Percentiles rank a stretch among this genome's conserved stretches.
Evolutionary conservation across 1,140 invertebrate genomes (phyloP).

Genomic region (Gonatopus flavifemur): DNA sequence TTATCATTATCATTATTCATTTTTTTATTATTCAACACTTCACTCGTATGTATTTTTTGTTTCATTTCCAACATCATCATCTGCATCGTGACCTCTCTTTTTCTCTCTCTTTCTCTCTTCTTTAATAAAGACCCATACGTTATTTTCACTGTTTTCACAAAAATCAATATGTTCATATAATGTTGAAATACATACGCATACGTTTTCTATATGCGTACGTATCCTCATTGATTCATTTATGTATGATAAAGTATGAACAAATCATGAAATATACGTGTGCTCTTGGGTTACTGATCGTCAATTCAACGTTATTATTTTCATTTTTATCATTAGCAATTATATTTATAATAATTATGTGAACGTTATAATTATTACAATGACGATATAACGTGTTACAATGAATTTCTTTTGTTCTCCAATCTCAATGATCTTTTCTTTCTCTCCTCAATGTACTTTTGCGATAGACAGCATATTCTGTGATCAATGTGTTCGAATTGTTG

Average conservation of each 20-base stretch:
- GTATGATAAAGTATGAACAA: constrained; percentile 49
- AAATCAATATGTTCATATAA: no score
- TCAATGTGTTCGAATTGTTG: no score
- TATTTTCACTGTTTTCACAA: no score
- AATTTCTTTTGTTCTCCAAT: constrained; percentile 25
- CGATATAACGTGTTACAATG: constrained; percentile 57
- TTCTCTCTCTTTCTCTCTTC: constrained; percentile 15
- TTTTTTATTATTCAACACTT: no score
- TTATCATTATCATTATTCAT: constrained; percentile 33
- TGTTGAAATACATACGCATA: background rate
- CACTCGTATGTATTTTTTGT: no score
- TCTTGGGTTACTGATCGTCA: constrained; percentile 47
- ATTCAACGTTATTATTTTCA: constrained; percentile 46
- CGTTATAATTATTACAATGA: constrained; percentile 58
- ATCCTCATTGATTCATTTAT: constrained; percentile 39
- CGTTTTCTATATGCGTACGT: constrained; percentile 19
- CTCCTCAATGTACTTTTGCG: no score
- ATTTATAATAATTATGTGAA: constrained; percentile 55
- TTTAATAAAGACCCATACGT: no score
- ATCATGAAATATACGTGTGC: constrained; percentile 52
- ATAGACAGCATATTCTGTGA: no score
- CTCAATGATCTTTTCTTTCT: constrained; percentile 12
- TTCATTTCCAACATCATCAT: no score
- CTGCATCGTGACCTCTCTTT: constrained; percentile 10
- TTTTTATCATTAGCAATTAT: constrained; percentile 46